A percentile compares a stretch with the other conserved stretches of the same genome.
Evolutionary conservation across 2,113 vertebrate genomes (phyloP).

Genomic region (Psittacus erithacus): DNA sequence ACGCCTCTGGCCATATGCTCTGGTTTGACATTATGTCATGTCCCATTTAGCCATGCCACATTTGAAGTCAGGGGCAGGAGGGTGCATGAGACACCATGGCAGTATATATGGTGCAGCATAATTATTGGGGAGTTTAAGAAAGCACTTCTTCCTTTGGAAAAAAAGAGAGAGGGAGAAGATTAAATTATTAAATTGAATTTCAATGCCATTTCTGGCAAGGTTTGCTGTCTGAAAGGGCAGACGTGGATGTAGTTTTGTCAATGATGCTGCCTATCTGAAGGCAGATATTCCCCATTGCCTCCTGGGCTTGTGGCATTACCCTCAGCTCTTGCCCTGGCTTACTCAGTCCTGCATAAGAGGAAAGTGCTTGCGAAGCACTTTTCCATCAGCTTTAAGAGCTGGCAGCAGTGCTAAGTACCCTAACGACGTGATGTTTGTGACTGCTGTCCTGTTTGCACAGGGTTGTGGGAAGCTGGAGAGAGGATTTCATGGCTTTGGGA

Average conservation of each 20-base stretch:
- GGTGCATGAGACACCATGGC: rapidly evolving
- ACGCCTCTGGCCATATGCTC: neutral
- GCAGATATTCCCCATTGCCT: neutral
- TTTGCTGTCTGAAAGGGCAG: neutral
- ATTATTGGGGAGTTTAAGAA: neutral
- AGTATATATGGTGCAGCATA: rapidly evolving
- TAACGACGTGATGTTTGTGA: rapidly evolving
- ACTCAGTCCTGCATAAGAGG: neutral
- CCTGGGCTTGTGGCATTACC: neutral
- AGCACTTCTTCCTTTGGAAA: neutral
- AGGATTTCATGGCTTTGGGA: neutral
- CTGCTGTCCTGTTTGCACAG: neutral
- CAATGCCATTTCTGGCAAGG: neutral
- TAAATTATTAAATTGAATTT: neutral
- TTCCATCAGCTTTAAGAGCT: neutral
- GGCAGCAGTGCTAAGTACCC: neutral
- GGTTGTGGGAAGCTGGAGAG: neutral
- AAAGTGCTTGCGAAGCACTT: neutral
- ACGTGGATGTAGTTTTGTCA: neutral
- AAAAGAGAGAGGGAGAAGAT: neutral
- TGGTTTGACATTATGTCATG: neutral
- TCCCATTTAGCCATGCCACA: neutral
- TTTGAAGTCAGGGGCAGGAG: neutral
- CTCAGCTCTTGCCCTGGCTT: neutral
- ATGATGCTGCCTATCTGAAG: neutral